A percentile compares a stretch with the other conserved stretches of the same genome.
These are phyloP conservation scores for Tinamus major DNA, from an alignment of 2,797 vertebrate genomes.

Conservation along the genomic window DNA sequence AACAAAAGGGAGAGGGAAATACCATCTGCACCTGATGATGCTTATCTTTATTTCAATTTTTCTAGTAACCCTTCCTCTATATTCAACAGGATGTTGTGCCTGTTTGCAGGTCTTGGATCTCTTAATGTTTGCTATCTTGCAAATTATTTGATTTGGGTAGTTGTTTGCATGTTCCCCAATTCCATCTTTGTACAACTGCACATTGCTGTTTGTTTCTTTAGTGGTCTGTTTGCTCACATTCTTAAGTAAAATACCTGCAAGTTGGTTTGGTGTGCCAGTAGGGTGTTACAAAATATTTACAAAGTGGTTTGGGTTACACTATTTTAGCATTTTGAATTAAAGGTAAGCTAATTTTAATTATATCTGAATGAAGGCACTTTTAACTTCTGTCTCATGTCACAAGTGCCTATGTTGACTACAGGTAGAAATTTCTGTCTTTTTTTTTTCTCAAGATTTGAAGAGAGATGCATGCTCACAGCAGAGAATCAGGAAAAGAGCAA, in stretches of 20 bases:
- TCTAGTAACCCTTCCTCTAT: not conserved
- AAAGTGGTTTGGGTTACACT: not conserved
- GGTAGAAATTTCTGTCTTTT: not conserved
- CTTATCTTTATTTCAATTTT: not conserved
- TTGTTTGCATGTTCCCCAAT: not conserved
- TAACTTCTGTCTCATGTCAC: not conserved
- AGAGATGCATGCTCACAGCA: accelerated
- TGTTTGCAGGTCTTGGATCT: not conserved
- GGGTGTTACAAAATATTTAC: not conserved
- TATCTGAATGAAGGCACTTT: not conserved
- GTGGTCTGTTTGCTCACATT: not conserved
- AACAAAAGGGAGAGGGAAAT: not conserved
- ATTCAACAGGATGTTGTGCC: not conserved
- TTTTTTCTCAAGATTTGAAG: not conserved
- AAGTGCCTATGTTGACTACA: not conserved
- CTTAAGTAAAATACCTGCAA: not conserved
- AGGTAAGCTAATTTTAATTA: not conserved
- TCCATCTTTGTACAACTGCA: no score
- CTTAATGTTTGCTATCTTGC: not conserved
- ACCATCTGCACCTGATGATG: not conserved
- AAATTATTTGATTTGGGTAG: not conserved
- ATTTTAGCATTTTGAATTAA: not conserved
- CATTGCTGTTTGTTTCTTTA: not conserved
- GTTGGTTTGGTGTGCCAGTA: not conserved
- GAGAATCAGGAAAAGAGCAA: not conserved